phyloP scores from a whole-genome alignment of 2,888 invertebrate species.

The Acrocyrtus sp. region DNA sequence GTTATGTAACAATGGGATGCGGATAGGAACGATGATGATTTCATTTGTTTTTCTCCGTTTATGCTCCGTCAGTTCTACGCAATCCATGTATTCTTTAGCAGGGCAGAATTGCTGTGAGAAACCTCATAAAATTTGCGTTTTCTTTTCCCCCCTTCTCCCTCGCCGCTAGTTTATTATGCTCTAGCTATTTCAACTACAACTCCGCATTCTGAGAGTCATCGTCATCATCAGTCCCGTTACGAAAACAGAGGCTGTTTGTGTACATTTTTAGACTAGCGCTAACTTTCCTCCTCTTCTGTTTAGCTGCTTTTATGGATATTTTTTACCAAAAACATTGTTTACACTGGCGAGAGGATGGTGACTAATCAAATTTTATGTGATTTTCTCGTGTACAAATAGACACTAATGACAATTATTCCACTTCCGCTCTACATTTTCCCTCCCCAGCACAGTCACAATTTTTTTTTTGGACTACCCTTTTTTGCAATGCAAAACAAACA shows the following conservation, averaged over 20 bases:
- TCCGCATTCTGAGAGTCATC: not conserved
- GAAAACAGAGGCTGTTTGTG: too few relatives aligned
- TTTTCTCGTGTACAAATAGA: not conserved
- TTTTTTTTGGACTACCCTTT: too few relatives aligned
- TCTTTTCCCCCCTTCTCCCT: not conserved
- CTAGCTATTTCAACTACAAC: not conserved
- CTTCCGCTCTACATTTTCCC: not conserved
- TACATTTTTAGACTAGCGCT: not conserved
- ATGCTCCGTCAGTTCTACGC: not conserved
- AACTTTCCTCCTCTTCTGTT: not conserved
- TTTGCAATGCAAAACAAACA: too few relatives aligned
- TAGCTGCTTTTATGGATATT: too few relatives aligned
- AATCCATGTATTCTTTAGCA: not conserved
- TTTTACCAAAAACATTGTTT: too few relatives aligned
- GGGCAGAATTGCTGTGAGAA: not conserved
- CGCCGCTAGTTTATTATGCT: not conserved
- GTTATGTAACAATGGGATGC: constrained; percentile 13
- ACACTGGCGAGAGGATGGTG: not conserved
- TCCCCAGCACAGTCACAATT: too few relatives aligned
- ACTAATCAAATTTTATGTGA: not conserved
- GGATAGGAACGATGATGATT: constrained; percentile 16
- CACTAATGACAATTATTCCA: not conserved
- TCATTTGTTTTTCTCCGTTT: constrained; percentile 24
- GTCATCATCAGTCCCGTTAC: not conserved
- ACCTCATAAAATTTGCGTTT: not conserved